Evolutionary conservation across 2,113 vertebrate species (phyloP), one percentile per base, ranked within the genome.

Genomic region (Cyphomyrus plagiostoma): DNA sequence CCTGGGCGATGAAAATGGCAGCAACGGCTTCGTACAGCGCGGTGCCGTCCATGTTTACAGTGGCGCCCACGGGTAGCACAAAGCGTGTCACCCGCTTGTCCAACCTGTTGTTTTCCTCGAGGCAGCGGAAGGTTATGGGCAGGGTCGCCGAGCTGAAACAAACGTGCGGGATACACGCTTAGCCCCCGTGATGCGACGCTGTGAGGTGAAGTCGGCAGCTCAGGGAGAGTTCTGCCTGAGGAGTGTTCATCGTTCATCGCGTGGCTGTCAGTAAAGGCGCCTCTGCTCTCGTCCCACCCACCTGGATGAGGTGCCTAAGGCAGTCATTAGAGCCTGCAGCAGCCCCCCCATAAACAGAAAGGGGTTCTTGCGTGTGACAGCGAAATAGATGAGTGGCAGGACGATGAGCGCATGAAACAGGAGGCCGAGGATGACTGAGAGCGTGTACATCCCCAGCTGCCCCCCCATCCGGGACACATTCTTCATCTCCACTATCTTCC

Each of bases 401-500:
- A 98, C 95, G 3, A 98, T 93, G 10, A 98, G 95, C 8, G 97
- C 97, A 0, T 99, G 98, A 90, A 99, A 97, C 77, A 98, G 95
- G 56, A 99, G 96, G 17, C 98, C 98, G 42, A 98, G 96, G 1
- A 98, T 97, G 91, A 99, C 98, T 0, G 97, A 97, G 90, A 98
- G 93, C 0, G 97, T 99, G 94, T 99, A 99, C 98, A 99, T 98
- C 80, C 97, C 98, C 91, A 99, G 94, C 94, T 99, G 98, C 56
- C 98, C 96, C 7, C 98, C 98, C 92, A 99, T 95, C 93, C 98
- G 96, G 0, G 96, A 96, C 82, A 99, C 93, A 91, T 99, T 95
- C 91, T 98, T 97, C 98, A 99, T 99, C 93, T 99, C 98, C 90
- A 99, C 94, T 56, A 99, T 98, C 93, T 99, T 99, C 35, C 97